Conservation (phyloP, 2,888 invertebrate genomes). For the Apocheima hispidaria region DNA sequence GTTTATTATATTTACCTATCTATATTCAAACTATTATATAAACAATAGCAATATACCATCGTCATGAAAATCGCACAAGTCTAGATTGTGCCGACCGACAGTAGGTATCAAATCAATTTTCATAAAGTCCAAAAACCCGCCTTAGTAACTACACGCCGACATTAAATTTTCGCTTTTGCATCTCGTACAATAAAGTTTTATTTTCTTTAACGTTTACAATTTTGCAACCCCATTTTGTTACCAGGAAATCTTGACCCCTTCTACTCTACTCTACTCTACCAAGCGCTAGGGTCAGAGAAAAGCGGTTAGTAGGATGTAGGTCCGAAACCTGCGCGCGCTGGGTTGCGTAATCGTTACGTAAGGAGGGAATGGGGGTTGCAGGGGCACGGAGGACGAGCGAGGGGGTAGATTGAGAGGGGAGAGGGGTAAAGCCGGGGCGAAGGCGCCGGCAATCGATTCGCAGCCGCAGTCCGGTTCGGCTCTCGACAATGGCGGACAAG, state of each 20-base stretch:
- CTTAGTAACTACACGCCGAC: constrained; percentile 38
- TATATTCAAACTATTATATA: not conserved
- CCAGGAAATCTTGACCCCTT: constrained; percentile 51
- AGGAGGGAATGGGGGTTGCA: constrained; percentile 69
- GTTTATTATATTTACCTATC: not conserved
- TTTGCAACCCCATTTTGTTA: constrained; percentile 50
- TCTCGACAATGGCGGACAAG: constrained; percentile 91
- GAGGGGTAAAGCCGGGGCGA: constrained; percentile 63
- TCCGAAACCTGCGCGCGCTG: constrained; percentile 75
- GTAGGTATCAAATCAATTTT: constrained; percentile 63
- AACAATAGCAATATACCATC: constrained; percentile 11
- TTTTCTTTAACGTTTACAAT: constrained; percentile 32
- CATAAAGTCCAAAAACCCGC: constrained; percentile 54
- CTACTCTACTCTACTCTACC: not conserved
- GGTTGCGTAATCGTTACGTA: constrained; percentile 83
- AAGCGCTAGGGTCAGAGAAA: constrained; percentile 44
- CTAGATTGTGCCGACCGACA: constrained; percentile 51
- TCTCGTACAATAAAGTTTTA: constrained; percentile 9
- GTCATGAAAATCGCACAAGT: constrained; percentile 33
- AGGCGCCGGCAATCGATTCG: constrained; percentile 77
- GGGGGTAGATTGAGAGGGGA: constrained; percentile 52
- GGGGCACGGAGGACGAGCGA: constrained; percentile 54
- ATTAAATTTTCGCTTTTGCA: constrained; percentile 42
- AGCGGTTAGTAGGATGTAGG: constrained; percentile 58
- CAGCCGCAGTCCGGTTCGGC: constrained; percentile 78